Base-by-base conservation (phyloP, 1,140 invertebrate genomes). In the Trichomalopsis sarcophagae region DNA sequence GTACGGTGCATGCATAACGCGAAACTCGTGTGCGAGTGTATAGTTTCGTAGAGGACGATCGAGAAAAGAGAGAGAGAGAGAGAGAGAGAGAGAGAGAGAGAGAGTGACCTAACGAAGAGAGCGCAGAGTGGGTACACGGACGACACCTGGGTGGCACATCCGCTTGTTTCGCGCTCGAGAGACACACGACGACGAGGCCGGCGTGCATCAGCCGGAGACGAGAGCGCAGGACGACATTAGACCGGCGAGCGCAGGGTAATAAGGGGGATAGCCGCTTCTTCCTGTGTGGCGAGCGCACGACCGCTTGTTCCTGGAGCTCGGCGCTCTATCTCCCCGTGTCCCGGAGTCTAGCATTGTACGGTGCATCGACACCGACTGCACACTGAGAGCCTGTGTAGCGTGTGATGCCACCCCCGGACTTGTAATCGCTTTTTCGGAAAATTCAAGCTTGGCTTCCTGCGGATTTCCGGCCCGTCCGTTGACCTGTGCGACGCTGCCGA, bases 251-350 rank as follows among this genome's bases (percentile, higher is more conserved):
- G 13, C 33, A 74, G 17, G 73, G 73, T 74, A 74, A 74, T 74
- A 74, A 74, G 73, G 73, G 36, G 73, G 73, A 74, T 21, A 33
- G 73, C 17, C 55, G 55, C 55, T n/a, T 62, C 73, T 74, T 74
- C 33, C 14, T 74, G 73, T 74, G 73, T 74, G 73, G 73, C 73
- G 17, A 33, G 73, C 5, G 73, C 73, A 74, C 73, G 73, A 74
- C 10, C 73, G 33, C 73, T 13, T 71, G 68, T 71, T 71, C 68
- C 68, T 33, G 30, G 68, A 27, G 23, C 68, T 69, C 27, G 68
- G 13, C 9, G n/a, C 27, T 27, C 68, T 30, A 5, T 71, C 23
- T 30, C 10, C 68, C 27, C 23, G 4, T 33, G 23, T 33, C 27
- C 27, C 27, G 27, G 27, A 27, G 30, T 30, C 66, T 23, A 6